Evolutionary conservation across 1,140 invertebrate species (phyloP).

Genomic region (Cotesia typhae): DNA sequence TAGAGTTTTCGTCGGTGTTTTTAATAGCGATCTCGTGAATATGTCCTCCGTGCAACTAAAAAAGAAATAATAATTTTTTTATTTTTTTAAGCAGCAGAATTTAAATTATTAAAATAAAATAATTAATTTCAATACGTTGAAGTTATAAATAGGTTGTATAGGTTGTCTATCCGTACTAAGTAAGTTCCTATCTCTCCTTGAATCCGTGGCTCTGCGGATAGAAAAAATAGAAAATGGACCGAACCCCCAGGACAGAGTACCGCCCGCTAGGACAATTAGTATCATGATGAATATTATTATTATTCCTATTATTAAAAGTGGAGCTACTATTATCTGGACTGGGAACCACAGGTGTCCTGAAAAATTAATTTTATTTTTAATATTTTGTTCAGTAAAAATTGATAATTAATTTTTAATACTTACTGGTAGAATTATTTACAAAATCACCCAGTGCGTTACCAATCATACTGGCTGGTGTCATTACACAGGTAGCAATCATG

Average conservation of each 20-base stretch:
- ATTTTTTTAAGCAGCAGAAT: not conserved
- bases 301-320: not conserved
- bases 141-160: slow-evolving; percentile 34
- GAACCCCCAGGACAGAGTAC: slow-evolving; percentile 13
- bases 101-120: not conserved
- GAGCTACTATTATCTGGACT: not conserved
- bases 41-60: not conserved
- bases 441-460: slow-evolving; percentile 45
- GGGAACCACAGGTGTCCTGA: slow-evolving; percentile 6
- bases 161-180: slow-evolving; percentile 34
- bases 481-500: slow-evolving; percentile 42
- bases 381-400: not conserved
- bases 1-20: too few relatives aligned
- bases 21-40: slow-evolving; percentile 22
- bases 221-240: slow-evolving; percentile 28
- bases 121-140: slow-evolving; percentile 26
- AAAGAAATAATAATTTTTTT: slow-evolving; percentile 29
- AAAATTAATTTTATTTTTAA: slow-evolving; percentile 1
- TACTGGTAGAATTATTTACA: slow-evolving; percentile 49
- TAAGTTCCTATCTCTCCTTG: not conserved
- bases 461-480: slow-evolving; percentile 42
- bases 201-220: not conserved
- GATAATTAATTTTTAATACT: slow-evolving; percentile 12
- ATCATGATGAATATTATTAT: not conserved
- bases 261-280: slow-evolving; percentile 27